Evolutionary conservation across 1,140 invertebrate genomes (phyloP).

Genomic region (Trypoxylus dichotomus): DNA sequence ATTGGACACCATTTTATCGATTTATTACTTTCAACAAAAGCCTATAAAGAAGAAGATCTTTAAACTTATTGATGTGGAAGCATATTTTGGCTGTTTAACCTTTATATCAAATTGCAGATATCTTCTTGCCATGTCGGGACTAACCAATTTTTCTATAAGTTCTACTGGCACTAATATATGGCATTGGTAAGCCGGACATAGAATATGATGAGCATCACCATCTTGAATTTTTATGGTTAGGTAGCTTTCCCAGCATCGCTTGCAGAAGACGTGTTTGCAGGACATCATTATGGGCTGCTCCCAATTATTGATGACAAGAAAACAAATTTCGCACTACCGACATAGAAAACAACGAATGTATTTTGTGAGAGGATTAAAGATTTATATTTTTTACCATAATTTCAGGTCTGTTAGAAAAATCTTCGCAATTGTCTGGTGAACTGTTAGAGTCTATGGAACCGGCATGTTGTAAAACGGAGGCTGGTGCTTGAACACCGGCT

Average conservation of each 20-base stretch:
- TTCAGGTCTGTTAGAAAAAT: slow-evolving; percentile 41
- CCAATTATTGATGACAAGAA: slow-evolving; percentile 50
- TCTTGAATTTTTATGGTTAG: slow-evolving; percentile 69
- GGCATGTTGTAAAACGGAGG: slow-evolving; percentile 54
- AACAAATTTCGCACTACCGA: slow-evolving; percentile 70
- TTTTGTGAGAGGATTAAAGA: neutral
- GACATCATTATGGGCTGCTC: slow-evolving; percentile 55
- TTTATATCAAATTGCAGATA: slow-evolving; percentile 77
- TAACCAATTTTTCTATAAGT: slow-evolving; percentile 68
- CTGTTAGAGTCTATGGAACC: slow-evolving; percentile 49
- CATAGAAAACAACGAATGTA: neutral
- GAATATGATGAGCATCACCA: slow-evolving; percentile 68
- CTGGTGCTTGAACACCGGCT: slow-evolving; percentile 67
- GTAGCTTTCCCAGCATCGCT: slow-evolving; percentile 69
- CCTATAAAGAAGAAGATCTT: slow-evolving; percentile 52
- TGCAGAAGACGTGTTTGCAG: slow-evolving; percentile 69
- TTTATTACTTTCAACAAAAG: slow-evolving; percentile 75
- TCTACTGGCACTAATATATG: slow-evolving; percentile 69
- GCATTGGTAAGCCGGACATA: slow-evolving; percentile 70
- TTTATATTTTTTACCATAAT: slow-evolving; percentile 45
- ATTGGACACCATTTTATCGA: slow-evolving; percentile 76
- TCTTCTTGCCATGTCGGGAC: slow-evolving; percentile 65
- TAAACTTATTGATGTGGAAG: neutral
- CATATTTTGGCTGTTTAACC: slow-evolving; percentile 50
- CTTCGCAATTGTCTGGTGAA: slow-evolving; percentile 43